Conservation (phyloP, 2,888 invertebrate species). For the Theodoxus fluviatilis region DNA sequence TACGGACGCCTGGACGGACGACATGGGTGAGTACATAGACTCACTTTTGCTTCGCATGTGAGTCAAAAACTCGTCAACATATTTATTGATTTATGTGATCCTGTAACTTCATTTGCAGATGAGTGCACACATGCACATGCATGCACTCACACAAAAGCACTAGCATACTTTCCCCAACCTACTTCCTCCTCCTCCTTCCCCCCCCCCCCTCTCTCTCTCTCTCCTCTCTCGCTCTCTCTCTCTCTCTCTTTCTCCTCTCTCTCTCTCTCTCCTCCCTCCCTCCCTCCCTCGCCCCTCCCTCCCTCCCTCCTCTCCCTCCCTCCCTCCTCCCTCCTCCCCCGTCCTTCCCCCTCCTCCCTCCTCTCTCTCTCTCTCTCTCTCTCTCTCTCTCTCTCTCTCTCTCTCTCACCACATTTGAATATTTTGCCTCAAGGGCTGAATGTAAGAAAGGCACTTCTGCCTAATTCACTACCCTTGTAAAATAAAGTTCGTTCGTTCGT, state of each 20-base stretch:
- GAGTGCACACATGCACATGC: too few relatives aligned
- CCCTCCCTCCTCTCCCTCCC: neutral
- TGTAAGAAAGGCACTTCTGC: too few relatives aligned
- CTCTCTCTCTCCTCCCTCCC: neutral
- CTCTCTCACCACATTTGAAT: too few relatives aligned
- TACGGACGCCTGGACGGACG: too few relatives aligned
- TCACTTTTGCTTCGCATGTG: too few relatives aligned
- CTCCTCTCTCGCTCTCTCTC: neutral
- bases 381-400: neutral
- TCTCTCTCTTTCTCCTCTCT: neutral
- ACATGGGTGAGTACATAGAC: too few relatives aligned
- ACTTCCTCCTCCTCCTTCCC: neutral
- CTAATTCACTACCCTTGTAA: too few relatives aligned
- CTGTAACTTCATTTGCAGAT: too few relatives aligned
- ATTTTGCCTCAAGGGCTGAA: too few relatives aligned
- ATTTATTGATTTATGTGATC: too few relatives aligned
- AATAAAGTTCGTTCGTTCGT: too few relatives aligned
- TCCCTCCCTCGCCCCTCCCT: neutral
- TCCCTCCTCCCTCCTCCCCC: neutral
- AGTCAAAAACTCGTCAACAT: too few relatives aligned
- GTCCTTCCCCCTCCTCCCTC: neutral
- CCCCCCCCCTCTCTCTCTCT: neutral
- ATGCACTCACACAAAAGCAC: neutral
- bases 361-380: neutral
- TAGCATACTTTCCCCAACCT: conserved; percentile 1